Conservation (phyloP, 37 sponge, comb jelly and placozoan species). For the Beroe forskalii region DNA sequence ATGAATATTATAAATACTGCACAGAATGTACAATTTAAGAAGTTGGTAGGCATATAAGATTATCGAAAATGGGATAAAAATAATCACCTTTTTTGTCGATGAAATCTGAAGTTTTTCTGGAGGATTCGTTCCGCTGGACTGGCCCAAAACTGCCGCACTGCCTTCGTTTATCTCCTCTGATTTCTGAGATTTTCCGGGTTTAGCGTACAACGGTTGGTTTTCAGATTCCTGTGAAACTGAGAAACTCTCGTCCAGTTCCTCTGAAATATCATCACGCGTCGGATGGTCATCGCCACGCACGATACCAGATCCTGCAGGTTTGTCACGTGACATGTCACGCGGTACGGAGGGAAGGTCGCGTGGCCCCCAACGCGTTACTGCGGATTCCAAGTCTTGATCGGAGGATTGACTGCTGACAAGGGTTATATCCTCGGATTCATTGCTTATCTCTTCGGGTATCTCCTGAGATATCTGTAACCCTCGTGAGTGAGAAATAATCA, state of each 20-base stretch:
- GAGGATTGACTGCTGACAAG: neutral
- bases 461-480: slow-evolving; percentile 29
- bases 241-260: neutral
- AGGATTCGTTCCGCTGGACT: neutral
- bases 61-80: too few relatives aligned
- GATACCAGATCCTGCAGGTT: too few relatives aligned
- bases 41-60: too few relatives aligned
- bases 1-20: too few relatives aligned
- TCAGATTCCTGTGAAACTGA: neutral
- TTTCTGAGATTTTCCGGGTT: slow-evolving; percentile 12
- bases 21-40: too few relatives aligned
- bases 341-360: neutral
- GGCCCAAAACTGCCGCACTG: too few relatives aligned
- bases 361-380: neutral
- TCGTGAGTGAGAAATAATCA: neutral
- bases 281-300: too few relatives aligned
- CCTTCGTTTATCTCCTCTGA: neutral
- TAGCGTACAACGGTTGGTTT: neutral
- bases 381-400: too few relatives aligned
- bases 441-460: neutral
- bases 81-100: neutral
- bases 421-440: neutral
- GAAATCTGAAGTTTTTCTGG: neutral
- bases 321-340: neutral
- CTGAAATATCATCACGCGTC: neutral